Base-by-base conservation (phyloP, 1,140 invertebrate genomes). In the Bursaphelenchus mucronatus region DNA sequence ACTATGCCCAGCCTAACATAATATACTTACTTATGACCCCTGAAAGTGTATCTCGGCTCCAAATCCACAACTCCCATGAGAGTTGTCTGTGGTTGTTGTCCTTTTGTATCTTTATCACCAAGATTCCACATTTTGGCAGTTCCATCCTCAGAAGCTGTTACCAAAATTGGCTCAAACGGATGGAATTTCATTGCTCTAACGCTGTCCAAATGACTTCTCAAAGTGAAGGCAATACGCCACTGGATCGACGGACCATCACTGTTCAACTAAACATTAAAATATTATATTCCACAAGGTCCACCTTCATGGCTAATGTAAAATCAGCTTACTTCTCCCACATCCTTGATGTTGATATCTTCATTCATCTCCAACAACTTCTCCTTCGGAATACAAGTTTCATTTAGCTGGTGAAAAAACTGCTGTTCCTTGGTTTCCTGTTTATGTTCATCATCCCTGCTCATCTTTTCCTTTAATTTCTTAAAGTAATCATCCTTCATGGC, bases 111-210 rank as follows among this genome's bases (percentile, higher is more conserved):
- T 58, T 50, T 82, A 78, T 79, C 83, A 92, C 87, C 59, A 45
- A 98, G 85, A 87, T 98, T 97, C 95, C 96, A 98, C 70, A 98
- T 84, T 86, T 98, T 99, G 0, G 97, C 85, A 52, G 95, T 98
- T 81, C 96, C 91, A 86, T 99, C 96, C 84, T 99, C 95, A 56
- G 91, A 94, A 7, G 93, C 95, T 11, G 96, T 97, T 75, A 99
- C 91, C 53, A 99, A 85, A 53, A 97, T 91, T 49, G 94, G 90
- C 82, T 98, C 94, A 59, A 89, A 88, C 45, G 95, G 94, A 85
- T 98, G 96, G 86, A 99, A 99, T 73, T 92, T 92, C 63, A 99
- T 86, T 61, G 93, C 90, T 15, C 78, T 50, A 64, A 81, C 65
- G 6, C 65, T 90, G 83, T 99, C 96, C 82, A 97, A 97, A 85